Evolutionary conservation across 2,113 vertebrate genomes (phyloP).

Genomic region (Trogon melanurus): DNA sequence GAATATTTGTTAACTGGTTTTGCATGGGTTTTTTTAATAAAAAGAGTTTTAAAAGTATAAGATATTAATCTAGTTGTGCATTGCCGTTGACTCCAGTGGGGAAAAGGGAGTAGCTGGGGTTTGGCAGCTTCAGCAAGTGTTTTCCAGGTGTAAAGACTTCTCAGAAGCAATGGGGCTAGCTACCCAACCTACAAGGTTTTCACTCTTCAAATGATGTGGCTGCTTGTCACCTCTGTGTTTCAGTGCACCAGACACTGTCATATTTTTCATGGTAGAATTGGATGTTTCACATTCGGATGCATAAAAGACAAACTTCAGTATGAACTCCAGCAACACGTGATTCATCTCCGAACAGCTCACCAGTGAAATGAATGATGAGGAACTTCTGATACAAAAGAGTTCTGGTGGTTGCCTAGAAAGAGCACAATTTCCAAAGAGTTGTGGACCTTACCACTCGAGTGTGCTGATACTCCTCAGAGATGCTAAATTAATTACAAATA

Average conservation of each 20-base stretch:
- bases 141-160: not conserved
- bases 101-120: not conserved
- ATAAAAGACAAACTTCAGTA: not conserved
- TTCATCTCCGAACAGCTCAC: conserved; percentile 3
- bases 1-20: not conserved
- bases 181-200: not conserved
- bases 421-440: conserved; percentile 1
- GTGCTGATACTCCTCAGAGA: not conserved
- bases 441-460: not conserved
- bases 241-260: not conserved
- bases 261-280: not conserved
- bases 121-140: not conserved
- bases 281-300: not conserved
- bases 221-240: not conserved
- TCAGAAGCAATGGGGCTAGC: not conserved
- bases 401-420: conserved; percentile 21
- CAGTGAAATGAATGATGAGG: conserved; percentile 22
- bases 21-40: not conserved
- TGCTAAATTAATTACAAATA: not conserved
- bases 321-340: not conserved
- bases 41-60: not conserved
- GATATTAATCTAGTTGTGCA: not conserved
- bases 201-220: not conserved
- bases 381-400: not conserved
- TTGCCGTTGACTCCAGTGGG: not conserved